Evolutionary conservation across 2,888 invertebrate species (phyloP).

Genomic region (Bombylius major): DNA sequence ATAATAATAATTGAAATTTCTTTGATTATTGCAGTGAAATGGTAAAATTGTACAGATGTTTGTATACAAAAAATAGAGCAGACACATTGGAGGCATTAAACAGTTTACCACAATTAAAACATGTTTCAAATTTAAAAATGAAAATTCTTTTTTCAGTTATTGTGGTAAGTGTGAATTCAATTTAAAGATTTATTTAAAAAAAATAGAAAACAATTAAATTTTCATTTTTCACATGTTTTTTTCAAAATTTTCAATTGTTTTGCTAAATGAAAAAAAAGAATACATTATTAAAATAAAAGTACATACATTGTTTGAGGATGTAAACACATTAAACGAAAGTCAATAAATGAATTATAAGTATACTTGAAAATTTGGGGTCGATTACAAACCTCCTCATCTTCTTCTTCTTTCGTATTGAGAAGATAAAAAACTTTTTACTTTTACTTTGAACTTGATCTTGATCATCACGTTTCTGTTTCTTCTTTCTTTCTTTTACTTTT

Average conservation of each 20-base stretch:
- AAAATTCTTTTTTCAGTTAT: slow-evolving; percentile 93
- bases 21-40: slow-evolving; percentile 44
- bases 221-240: slow-evolving; percentile 6
- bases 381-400: background rate
- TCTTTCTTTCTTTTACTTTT: no score
- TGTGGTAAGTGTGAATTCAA: slow-evolving; percentile 57
- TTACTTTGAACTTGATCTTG: slow-evolving; percentile 6
- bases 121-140: slow-evolving; percentile 79
- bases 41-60: slow-evolving; percentile 67
- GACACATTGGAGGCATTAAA: slow-evolving; percentile 79
- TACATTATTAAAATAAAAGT: background rate
- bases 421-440: slow-evolving; percentile 1
- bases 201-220: background rate
- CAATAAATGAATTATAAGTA: background rate
- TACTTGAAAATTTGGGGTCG: background rate
- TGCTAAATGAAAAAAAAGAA: no score
- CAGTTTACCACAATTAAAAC: slow-evolving; percentile 62
- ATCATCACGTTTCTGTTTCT: background rate
- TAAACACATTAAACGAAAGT: background rate
- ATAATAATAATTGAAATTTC: no score
- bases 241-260: background rate
- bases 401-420: background rate
- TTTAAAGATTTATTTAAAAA: no score
- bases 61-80: slow-evolving; percentile 74
- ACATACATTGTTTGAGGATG: background rate